Base-by-base conservation (phyloP, 1,140 invertebrate species). In the Pseudomyrmex concolor region DNA sequence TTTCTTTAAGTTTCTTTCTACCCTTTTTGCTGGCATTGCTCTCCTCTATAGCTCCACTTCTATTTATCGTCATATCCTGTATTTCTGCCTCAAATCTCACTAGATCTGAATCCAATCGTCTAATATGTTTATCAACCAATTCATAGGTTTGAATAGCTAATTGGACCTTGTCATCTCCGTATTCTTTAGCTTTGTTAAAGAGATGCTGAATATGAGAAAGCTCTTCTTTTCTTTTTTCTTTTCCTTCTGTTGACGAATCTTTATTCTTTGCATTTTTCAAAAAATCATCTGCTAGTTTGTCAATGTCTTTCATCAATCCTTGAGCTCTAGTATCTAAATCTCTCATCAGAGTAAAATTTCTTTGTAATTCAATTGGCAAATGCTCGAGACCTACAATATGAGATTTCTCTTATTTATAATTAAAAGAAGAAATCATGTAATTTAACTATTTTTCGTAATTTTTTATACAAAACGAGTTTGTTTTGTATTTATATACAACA, bases 91-190 rank as follows among this genome's bases (percentile, higher is more conserved):
- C 98, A 93, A 99, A 99, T 78, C 98, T 96, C 2, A 98, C 98
- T 85, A 99, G 95, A 95, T 99, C 99, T 59, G 98, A 98, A 93
- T 99, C 99, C 83, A 99, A 94, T 83, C 98, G 96, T 85, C 98
- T 95, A 86, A 99, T 99, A 93, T 99, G 98, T 94, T 99, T 99
- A 91, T 99, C 99, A n/a, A 99, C 98, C 93, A 99, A 95, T 95
- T 99, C 99, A 93, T 99, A 99, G 0, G 98, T 99, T 94, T 99
- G 98, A 94, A 99, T 99, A 0, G 99, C 98, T 78, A 99, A 94
- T 92, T 99, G 98, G 13, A 99, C 98, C 95, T 99, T 99, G 90
- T 99, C 98, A 93, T 99, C 98, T 0, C 98, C 98, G 92, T 98
- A 98, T 91, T 98, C 98, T 93, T 98, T 98, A 13, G 98, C 97